Evolutionary conservation across 2,888 invertebrate genomes (phyloP).

Genomic region (Synanthedon myopaeformis): DNA sequence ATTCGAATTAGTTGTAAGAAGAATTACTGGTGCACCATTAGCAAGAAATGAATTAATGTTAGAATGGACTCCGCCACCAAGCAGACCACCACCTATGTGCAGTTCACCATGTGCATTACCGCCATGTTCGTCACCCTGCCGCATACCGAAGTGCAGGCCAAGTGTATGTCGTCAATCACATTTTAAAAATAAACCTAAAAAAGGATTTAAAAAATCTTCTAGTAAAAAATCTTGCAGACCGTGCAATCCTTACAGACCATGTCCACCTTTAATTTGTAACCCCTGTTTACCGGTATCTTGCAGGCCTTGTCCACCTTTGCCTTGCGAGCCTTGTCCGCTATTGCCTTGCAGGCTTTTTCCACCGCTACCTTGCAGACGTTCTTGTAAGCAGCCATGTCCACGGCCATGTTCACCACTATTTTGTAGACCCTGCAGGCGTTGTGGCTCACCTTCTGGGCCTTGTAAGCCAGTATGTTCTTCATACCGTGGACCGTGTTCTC

Average conservation of each 20-base stretch:
- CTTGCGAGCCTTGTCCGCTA: neutral
- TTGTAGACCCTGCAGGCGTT: slow-evolving; percentile 8
- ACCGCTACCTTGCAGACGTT: slow-evolving; percentile 14
- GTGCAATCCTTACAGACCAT: slow-evolving; percentile 5
- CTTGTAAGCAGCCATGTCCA: slow-evolving; percentile 42
- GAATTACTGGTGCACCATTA: slow-evolving; percentile 47
- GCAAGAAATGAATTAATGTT: slow-evolving; percentile 58
- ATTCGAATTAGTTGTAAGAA: slow-evolving; percentile 53
- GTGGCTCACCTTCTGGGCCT: slow-evolving; percentile 3
- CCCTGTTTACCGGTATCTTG: slow-evolving; percentile 1
- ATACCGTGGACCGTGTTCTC: no score
- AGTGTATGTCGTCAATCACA: slow-evolving; percentile 5
- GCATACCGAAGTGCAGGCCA: slow-evolving; percentile 8
- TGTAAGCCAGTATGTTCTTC: slow-evolving; percentile 3
- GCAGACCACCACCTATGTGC: neutral
- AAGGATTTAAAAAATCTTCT: neutral
- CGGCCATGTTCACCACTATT: slow-evolving; percentile 30
- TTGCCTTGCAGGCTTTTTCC: slow-evolving; percentile 1
- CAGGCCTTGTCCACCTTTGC: slow-evolving; percentile 6
- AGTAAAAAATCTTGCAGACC: slow-evolving; percentile 26
- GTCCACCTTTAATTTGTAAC: neutral
- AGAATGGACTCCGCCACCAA: slow-evolving; percentile 57
- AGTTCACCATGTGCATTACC: slow-evolving; percentile 4
- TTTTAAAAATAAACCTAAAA: slow-evolving; percentile 9
- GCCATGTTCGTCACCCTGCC: slow-evolving; percentile 7